These are phyloP conservation scores for Drosophila imparisetae DNA, from an alignment of 2,888 invertebrate genomes.

Conservation along the genomic window DNA sequence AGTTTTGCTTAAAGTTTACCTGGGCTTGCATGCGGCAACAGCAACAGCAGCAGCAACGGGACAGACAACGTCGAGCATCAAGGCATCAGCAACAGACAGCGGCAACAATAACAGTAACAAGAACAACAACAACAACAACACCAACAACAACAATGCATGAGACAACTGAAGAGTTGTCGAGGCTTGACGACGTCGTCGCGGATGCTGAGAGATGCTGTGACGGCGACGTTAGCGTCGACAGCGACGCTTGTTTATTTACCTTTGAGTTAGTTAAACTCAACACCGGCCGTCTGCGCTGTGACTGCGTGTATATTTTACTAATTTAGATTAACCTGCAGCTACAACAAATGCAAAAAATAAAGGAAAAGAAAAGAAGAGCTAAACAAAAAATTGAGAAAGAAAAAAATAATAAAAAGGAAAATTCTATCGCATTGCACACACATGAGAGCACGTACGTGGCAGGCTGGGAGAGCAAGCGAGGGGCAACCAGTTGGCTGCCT, in stretches of 20 bases:
- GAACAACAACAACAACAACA: conserved; percentile 24
- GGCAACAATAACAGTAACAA: conserved; percentile 34
- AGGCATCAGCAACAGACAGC: conserved; percentile 43
- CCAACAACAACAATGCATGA: conserved; percentile 21
- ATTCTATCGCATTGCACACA: conserved; percentile 78
- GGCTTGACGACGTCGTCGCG: conserved; percentile 65
- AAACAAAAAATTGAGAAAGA: conserved; percentile 19
- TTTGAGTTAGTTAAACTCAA: conserved; percentile 75
- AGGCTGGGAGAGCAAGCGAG: neutral
- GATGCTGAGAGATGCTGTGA: conserved; percentile 29
- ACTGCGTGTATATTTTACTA: conserved; percentile 77
- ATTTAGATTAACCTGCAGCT: conserved; percentile 82
- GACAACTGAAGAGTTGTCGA: conserved; percentile 72
- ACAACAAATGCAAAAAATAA: conserved; percentile 10
- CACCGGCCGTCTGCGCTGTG: conserved; percentile 39
- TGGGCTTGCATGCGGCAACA: conserved; percentile 47
- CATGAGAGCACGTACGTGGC: conserved; percentile 74
- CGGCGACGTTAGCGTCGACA: conserved; percentile 17
- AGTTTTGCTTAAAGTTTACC: conserved; percentile 78
- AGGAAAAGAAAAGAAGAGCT: conserved; percentile 39
- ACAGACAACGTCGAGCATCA: conserved; percentile 44
- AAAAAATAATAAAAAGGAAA: conserved; percentile 31
- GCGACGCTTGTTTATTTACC: conserved; percentile 68
- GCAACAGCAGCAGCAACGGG: conserved; percentile 38
- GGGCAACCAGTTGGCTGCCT: conserved; percentile 38